Conservation (phyloP, 2,888 invertebrate genomes). For the Chirona hameri region DNA sequence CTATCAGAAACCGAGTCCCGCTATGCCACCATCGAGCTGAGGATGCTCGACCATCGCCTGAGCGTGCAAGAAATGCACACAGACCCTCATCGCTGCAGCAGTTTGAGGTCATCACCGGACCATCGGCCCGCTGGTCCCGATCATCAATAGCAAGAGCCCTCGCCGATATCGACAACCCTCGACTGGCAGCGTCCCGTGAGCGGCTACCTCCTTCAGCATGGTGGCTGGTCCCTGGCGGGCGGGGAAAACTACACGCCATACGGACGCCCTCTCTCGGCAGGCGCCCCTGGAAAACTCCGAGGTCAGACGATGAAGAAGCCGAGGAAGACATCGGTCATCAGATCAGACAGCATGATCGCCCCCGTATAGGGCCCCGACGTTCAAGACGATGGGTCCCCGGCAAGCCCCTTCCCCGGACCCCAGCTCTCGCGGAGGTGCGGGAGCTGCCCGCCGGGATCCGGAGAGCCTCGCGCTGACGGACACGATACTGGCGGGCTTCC, state of each 20-base stretch:
- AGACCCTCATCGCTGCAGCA: conserved; percentile 26
- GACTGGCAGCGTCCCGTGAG: conserved; percentile 30
- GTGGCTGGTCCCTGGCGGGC: conserved; percentile 27
- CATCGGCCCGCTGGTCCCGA: conserved; percentile 34
- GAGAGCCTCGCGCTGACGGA: neutral
- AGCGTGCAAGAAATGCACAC: conserved; percentile 30
- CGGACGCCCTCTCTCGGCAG: neutral
- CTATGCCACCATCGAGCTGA: too few relatives aligned
- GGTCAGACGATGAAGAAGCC: neutral
- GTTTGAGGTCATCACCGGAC: conserved; percentile 23
- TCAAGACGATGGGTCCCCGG: neutral
- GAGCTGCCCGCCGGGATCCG: neutral
- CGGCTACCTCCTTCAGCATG: conserved; percentile 27
- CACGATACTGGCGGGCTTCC: neutral
- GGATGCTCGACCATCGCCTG: too few relatives aligned
- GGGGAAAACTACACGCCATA: conserved; percentile 14
- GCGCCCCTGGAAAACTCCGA: neutral
- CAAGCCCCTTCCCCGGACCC: neutral
- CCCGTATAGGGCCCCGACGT: neutral
- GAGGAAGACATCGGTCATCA: neutral
- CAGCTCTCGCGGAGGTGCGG: neutral
- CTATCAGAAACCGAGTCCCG: too few relatives aligned
- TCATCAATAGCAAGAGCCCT: conserved; percentile 31
- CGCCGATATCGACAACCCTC: conserved; percentile 31
- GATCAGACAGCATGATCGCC: neutral